Percentiles rank a stretch among this genome's conserved stretches.
phyloP scores from a whole-genome alignment of 2,888 invertebrate species.

The Tupiocoris notatus region DNA sequence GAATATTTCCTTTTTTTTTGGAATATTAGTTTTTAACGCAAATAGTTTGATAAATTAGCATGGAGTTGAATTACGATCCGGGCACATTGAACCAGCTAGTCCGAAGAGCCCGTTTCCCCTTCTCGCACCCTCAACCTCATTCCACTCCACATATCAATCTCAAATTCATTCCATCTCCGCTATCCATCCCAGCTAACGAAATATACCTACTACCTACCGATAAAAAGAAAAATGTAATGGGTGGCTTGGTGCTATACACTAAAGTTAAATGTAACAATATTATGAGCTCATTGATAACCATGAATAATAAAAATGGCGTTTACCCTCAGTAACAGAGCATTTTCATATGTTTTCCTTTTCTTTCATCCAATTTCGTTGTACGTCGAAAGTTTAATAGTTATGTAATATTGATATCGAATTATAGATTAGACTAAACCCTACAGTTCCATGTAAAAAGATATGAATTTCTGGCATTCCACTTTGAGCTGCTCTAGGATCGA shows the following conservation, averaged over 20 bases:
- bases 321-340: constrained; percentile 8
- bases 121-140: neutral
- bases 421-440: too few relatives aligned
- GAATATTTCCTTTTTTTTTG: neutral
- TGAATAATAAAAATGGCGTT: constrained; percentile 29
- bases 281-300: constrained; percentile 32
- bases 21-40: neutral
- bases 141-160: constrained; percentile 32
- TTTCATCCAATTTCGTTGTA: neutral
- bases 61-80: constrained; percentile 27
- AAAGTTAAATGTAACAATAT: constrained; percentile 31
- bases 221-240: constrained; percentile 34
- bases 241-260: constrained; percentile 47
- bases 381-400: neutral
- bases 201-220: constrained; percentile 17
- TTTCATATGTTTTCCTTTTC: neutral
- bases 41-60: neutral
- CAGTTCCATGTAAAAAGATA: too few relatives aligned
- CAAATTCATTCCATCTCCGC: constrained; percentile 5
- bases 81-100: constrained; percentile 45
- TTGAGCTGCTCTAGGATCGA: too few relatives aligned
- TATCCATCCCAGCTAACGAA: constrained; percentile 29
- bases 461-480: too few relatives aligned
- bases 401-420: neutral
- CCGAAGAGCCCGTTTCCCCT: constrained; percentile 9